Evolutionary conservation across 2,888 invertebrate genomes (phyloP), one percentile per base, ranked within the genome.

Genomic region (Pyrochroa serraticornis): DNA sequence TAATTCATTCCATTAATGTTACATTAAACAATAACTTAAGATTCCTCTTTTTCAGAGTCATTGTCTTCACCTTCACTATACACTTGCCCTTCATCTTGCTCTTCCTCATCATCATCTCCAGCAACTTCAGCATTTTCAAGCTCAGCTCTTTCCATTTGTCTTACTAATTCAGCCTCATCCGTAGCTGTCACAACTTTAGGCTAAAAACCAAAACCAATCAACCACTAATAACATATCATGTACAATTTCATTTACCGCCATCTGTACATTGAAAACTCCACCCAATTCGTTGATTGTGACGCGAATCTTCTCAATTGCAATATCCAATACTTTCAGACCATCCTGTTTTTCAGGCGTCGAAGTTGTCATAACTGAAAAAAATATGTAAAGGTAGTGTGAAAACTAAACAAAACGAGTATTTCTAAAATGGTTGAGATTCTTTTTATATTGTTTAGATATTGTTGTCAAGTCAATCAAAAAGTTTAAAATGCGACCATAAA

Each of bases 181-280:
- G 94, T 90, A 50, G 98, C 98, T 0, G 99, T 98, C 30, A 99
- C 97, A 63, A 99, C 96, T 82, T 97, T 96, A 39, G 97, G 97
- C 73, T 73, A 47, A 8, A n/a, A 55, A 66, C 63, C 10, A 8
- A 22, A 45, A 45, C 8, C 38, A 9, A 38, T 10, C 7, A n/a
- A 50, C 10, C n/a, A 10, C 9, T 9, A 6, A 33, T 22, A n/a
- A 41, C 9, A 51, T 22, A 13, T 37, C 30, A 39, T 34, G 6
- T 10, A 42, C 6, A 30, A 38, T 37, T 38, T 37, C 39, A 64
- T 70, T 69, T 69, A 73, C 73, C 79, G 93, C 92, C 92, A 96
- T 95, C 79, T 96, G 93, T 57, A 97, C 85, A 74, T 91, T 92
- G 78, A 98, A 97, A 58, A 94, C 93, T 36, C 99, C 99, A 22